Base-by-base conservation (phyloP, 2,888 invertebrate species). In the Panopea generosa region DNA sequence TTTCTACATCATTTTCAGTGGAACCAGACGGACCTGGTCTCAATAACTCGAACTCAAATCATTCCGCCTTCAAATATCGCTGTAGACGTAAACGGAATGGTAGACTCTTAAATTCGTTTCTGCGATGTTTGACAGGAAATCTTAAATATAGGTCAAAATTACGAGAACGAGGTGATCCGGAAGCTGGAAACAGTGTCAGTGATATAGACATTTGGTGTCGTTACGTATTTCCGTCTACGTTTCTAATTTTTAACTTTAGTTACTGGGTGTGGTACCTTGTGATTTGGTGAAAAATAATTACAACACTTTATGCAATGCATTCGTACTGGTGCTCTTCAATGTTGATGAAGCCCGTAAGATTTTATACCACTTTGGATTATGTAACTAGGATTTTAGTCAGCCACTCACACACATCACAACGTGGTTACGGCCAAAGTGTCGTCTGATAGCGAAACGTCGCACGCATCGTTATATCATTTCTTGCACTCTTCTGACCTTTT, bases 201-300 rank as follows among this genome's bases (percentile, higher is more conserved):
- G 95, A 95, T 93, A 96, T 96, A 80, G 96, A 96, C 93, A 94
- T 95, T 84, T 95, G 96, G 0, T 96, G 97, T 0, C 93, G 96
- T 52, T 94, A 96, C 49, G 94, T 96, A 27, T 96, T 97, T 90
- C 97, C 97, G 1, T 95, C 96, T n/a, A 96, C 97, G 0, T 98
- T 98, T 90, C 95, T 95, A 0, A 91, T 97, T 0, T 95, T 98
- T 82, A 98, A 98, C 92, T 93, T 97, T 55, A 95, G 96, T 90
- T 98, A 98, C 93, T 98, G 98, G 98, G 56, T 84, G 2, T 79
- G 85, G 67, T 91, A 88, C 65, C 78, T 88, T 45, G 81, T 81
- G 40, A 56, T 63, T 40, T 57, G 62, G 45, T 71, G n/a, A n/a
- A n/a, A 56, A 63, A 20, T 16, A 45, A 45, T 4, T 45, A 20